These are phyloP conservation scores for Eristalis intricaria DNA, from an alignment of 2,888 invertebrate species.

Conservation along the genomic window DNA sequence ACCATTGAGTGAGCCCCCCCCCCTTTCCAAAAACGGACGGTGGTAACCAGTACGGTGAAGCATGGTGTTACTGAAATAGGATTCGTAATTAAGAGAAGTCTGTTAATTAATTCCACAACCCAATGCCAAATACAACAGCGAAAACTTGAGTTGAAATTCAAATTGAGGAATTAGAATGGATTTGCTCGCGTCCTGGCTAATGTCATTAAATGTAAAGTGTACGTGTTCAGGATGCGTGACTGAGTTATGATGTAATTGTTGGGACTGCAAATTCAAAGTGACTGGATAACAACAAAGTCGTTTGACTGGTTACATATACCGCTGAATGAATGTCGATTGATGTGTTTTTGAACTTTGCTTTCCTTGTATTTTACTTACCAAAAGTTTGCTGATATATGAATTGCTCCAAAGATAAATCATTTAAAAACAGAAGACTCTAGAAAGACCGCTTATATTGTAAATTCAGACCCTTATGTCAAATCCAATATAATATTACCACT, in stretches of 20 bases:
- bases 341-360: background rate
- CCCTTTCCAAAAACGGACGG: background rate
- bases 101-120: constrained; percentile 50
- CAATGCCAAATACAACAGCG: background rate
- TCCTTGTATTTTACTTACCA: too few species aligned
- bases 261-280: background rate
- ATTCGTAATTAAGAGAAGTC: constrained; percentile 44
- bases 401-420: too few species aligned
- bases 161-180: constrained; percentile 8
- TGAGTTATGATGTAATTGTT: background rate
- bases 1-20: background rate
- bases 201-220: constrained; percentile 43
- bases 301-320: background rate
- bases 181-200: constrained; percentile 1
- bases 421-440: too few species aligned
- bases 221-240: constrained; percentile 40
- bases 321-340: background rate
- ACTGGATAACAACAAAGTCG: background rate
- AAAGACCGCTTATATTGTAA: too few species aligned
- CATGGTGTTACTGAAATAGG: background rate
- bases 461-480: too few species aligned
- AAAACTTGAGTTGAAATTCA: constrained; percentile 29
- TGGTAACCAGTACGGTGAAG: too few species aligned
- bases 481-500: too few species aligned
- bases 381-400: too few species aligned